phyloP scores from a whole-genome alignment of 2,888 invertebrate species.

The Cetonia aurata region DNA sequence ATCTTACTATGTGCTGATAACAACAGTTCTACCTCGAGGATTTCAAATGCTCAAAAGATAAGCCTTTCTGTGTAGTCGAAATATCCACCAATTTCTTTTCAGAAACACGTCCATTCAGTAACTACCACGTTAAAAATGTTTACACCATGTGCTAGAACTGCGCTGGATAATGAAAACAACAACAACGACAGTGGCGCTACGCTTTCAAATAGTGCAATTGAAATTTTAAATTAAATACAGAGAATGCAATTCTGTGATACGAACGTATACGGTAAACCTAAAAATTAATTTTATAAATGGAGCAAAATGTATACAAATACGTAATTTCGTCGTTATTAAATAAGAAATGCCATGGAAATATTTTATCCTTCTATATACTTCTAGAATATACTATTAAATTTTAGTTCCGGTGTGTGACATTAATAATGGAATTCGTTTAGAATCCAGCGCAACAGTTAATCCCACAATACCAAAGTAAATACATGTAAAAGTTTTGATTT shows the following conservation, averaged over 20 bases:
- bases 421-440: neutral
- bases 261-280: too few species aligned
- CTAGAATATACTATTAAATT: too few species aligned
- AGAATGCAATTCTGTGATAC: too few species aligned
- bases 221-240: neutral
- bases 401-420: too few species aligned
- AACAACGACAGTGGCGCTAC: too few species aligned
- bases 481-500: too few species aligned
- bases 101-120: neutral
- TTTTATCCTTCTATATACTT: too few species aligned
- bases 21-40: neutral
- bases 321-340: neutral
- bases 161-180: neutral
- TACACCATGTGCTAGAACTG: constrained; percentile 10
- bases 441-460: too few species aligned
- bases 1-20: neutral
- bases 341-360: neutral
- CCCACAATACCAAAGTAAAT: too few species aligned
- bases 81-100: neutral
- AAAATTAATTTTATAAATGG: neutral
- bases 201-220: neutral
- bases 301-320: neutral
- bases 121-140: constrained; percentile 14
- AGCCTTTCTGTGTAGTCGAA: neutral
- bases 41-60: constrained; percentile 6